These are phyloP conservation scores for Crossocerus cetratus DNA, from an alignment of 2,888 invertebrate genomes.

Conservation along the genomic window DNA sequence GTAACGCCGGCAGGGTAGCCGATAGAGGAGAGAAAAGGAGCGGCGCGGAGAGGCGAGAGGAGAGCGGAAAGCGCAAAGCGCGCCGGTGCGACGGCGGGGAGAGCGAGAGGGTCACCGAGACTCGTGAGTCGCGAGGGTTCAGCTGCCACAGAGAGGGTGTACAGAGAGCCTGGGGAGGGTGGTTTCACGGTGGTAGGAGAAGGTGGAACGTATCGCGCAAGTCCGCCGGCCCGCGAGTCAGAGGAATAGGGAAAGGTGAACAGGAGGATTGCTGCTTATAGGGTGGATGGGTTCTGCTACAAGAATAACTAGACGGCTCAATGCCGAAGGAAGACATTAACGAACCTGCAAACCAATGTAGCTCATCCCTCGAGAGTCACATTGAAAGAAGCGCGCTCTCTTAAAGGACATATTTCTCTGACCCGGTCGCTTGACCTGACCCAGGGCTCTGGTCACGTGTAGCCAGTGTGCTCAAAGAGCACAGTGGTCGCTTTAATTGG, in stretches of 20 bases:
- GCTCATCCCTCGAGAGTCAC: too few species aligned
- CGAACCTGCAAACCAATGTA: neutral
- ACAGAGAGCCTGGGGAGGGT: too few species aligned
- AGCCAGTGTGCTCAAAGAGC: too few species aligned
- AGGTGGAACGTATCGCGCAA: neutral
- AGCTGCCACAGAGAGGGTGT: too few species aligned
- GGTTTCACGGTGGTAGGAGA: neutral
- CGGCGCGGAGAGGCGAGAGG: neutral
- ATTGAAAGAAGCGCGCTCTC: too few species aligned
- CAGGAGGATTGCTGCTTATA: neutral
- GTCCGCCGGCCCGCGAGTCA: neutral
- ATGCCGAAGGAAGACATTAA: neutral
- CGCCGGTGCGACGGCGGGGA: too few species aligned
- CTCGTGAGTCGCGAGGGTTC: too few species aligned
- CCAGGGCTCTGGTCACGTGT: too few species aligned
- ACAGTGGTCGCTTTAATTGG: too few species aligned
- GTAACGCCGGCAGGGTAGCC: constrained; percentile 8
- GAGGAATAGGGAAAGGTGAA: neutral
- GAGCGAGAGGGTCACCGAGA: too few species aligned
- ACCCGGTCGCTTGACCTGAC: too few species aligned
- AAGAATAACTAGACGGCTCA: neutral
- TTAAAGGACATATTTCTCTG: too few species aligned
- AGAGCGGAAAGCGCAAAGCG: neutral
- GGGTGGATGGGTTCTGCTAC: neutral
- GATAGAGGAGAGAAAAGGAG: constrained; percentile 5